Evolutionary conservation across 2,113 vertebrate genomes (phyloP), one percentile per base, ranked within the genome.

Genomic region (Bubalus kerabau): DNA sequence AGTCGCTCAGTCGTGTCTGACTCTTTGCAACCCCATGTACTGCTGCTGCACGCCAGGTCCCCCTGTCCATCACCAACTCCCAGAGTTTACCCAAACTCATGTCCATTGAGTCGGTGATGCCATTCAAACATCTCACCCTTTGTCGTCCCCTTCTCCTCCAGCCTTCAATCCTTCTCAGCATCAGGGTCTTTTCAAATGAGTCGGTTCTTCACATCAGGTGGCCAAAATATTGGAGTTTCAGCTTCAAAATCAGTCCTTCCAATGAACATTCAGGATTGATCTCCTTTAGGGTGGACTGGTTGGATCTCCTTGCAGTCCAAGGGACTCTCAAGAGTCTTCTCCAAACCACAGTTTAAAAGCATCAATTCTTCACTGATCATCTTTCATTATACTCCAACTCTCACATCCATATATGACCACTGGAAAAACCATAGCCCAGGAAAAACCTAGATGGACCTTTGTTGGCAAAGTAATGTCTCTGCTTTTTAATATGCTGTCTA

Each of bases 1-100:
- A 26, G 57, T 59, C 9, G 4, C 9, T 71, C 17, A 36, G n/a
- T 36, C 0, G 0, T 71, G 19, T 36, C 17, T 0, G 9, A 71
- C 32, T 36, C 64, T 67, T 67, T 36, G n/a, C 0, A 2, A 71
- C 2, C 4, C n/a, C 64, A 36, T 36, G 9, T 1, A 71, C n/a
- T 71, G 19, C 64, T 36, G n/a, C 64, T 36, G n/a, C n/a, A 21
- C 0, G 1, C 64, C 64, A 36, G n/a, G n/a, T 9, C 19, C 17
- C n/a, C n/a, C n/a, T 67, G 9, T 71, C 19, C n/a, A 71, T 21
- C 64, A 71, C 4, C 64, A 71, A 21, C 17, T 71, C 64, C 64
- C 0, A 0, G 17, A 21, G 64, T 71, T 36, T 6, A 71, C n/a
- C 14, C 64, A 71, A 21, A 36, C 64, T 21, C n/a, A 71, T 71